Evolutionary conservation across 2,888 invertebrate genomes (phyloP), one percentile per base, ranked within the genome.

Genomic region (Morpho helenor): DNA sequence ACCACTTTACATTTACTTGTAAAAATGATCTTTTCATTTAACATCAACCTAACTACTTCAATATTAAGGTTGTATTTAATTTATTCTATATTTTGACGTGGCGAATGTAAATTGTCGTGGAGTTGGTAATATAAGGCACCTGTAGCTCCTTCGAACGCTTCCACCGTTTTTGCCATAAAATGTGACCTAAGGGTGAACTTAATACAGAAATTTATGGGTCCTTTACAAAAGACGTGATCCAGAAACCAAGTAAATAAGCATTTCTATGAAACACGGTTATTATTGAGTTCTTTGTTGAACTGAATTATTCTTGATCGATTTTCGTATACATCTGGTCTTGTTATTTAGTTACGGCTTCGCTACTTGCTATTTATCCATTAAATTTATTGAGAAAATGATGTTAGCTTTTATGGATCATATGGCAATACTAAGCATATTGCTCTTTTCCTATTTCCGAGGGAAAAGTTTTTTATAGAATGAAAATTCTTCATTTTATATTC

Each of bases 101-200:
- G 59, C 60, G 59, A 59, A 63, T 63, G 58, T 55, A 51, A 60
- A 62, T 60, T 61, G 52, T 52, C 56, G 22, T 54, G 56, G 63
- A 61, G 54, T 65, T 59, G 60, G 60, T 60, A 61, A 65, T 65
- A 55, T 54, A 50, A 55, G 63, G 58, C 65, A 66, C 65, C 66
- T 67, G 66, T 64, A 62, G 66, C 58, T 63, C 54, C 42, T 23
- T 23, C 7, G 54, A 48, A 10, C 42, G 52, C 47, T 55, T 49
- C 55, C 49, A 55, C 55, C 43, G 44, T 55, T 57, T 66, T 56
- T 58, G 49, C 57, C 52, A 60, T 64, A 60, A 64, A 62, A 58
- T 63, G 56, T 41, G 57, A 60, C 64, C 57, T 61, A 49, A 52
- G 54, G 51, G 48, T 49, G 61, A 58, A 61, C 55, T 61, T 58